Evolutionary conservation across 2,113 vertebrate genomes (phyloP).

Genomic region (Cynopterus brachyotis): DNA sequence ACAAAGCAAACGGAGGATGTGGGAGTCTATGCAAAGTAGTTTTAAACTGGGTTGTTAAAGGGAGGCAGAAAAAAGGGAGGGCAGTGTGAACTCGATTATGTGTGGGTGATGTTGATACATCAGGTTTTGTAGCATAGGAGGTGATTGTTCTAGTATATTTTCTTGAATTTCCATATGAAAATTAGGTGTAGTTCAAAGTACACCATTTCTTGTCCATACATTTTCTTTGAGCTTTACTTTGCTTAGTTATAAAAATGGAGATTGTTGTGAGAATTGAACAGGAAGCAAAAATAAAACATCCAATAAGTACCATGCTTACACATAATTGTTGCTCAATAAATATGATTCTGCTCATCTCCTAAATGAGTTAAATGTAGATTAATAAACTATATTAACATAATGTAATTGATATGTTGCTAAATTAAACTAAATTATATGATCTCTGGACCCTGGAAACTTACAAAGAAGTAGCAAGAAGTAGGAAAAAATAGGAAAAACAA

Average conservation of each 20-base stretch:
- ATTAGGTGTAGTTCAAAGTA: constrained; percentile 22
- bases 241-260: constrained; percentile 29
- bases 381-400: not conserved
- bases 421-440: not conserved
- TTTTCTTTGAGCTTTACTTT: constrained; percentile 4
- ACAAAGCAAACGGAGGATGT: not conserved
- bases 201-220: not conserved
- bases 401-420: not conserved
- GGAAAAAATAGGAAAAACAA: not conserved
- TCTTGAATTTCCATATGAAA: constrained; percentile 10
- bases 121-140: not conserved
- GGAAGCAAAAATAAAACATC: not conserved
- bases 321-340: constrained; percentile 7
- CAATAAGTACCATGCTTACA: not conserved
- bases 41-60: not conserved
- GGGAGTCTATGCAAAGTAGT: not conserved
- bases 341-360: not conserved
- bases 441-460: not conserved
- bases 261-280: constrained; percentile 22
- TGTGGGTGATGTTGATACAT: not conserved
- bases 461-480: not conserved
- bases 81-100: not conserved
- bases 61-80: not conserved
- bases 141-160: not conserved
- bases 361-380: not conserved